Evolutionary conservation across 2,113 vertebrate genomes (phyloP).

Genomic region (Sander lucioperca): DNA sequence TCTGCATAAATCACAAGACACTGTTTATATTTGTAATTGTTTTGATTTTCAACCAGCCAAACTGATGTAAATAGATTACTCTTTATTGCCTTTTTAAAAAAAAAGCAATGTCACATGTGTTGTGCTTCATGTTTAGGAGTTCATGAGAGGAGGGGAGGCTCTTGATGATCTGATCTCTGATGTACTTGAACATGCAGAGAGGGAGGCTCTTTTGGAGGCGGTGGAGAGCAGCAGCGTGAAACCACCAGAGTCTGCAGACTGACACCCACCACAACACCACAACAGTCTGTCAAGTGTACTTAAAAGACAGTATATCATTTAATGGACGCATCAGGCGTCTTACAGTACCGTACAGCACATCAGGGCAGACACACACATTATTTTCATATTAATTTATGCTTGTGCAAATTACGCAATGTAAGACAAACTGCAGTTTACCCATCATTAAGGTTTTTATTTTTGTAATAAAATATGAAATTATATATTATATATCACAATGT

Average conservation of each 20-base stretch:
- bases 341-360: neutral
- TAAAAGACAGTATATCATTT: neutral
- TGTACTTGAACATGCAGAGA: slow-evolving; percentile 84
- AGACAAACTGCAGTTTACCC: neutral
- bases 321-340: no score
- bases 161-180: slow-evolving; percentile 88
- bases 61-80: neutral
- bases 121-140: slow-evolving; percentile 81
- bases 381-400: neutral
- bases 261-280: neutral
- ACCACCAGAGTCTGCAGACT: slow-evolving; percentile 22
- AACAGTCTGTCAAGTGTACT: neutral
- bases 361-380: neutral
- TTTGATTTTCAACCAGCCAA: neutral
- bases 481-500: neutral
- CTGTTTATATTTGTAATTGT: neutral
- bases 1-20: neutral
- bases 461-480: slow-evolving; percentile 46
- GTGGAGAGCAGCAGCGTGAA: slow-evolving; percentile 73
- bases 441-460: slow-evolving; percentile 32
- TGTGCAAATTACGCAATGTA: neutral
- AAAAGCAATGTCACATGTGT: neutral
- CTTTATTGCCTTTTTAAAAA: neutral
- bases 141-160: slow-evolving; percentile 88
- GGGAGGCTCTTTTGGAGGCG: slow-evolving; percentile 86